Conservation (phyloP, 2,113 vertebrate genomes). For the Python bivittatus region DNA sequence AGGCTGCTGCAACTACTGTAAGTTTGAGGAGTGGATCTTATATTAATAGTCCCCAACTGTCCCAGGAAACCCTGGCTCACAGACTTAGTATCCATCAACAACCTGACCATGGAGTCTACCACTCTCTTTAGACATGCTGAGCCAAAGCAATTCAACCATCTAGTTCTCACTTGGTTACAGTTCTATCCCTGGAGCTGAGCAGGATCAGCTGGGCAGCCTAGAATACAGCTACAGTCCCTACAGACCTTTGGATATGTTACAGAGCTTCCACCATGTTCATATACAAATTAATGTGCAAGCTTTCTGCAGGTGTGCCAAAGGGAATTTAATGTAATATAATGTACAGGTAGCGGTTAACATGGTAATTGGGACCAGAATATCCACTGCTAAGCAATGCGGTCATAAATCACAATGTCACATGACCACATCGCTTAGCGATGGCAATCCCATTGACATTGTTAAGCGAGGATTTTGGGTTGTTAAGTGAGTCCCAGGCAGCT, state of each 20-base stretch:
- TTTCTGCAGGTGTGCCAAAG: background rate
- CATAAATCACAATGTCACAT: background rate
- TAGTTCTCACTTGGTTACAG: background rate
- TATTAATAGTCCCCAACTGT: background rate
- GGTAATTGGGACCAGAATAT: background rate
- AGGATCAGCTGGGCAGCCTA: background rate
- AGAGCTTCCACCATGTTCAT: background rate
- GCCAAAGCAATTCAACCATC: background rate
- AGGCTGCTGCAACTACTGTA: background rate
- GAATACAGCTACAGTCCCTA: background rate
- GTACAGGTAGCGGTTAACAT: background rate
- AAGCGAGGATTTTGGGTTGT: background rate
- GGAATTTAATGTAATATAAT: background rate
- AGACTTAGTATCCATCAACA: background rate
- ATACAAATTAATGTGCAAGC: background rate
- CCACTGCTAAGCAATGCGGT: background rate
- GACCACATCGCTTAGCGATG: background rate
- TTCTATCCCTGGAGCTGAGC: background rate
- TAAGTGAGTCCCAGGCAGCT: background rate
- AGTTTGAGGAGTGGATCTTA: background rate
- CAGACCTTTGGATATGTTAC: background rate
- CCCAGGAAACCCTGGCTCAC: background rate
- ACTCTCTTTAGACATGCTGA: background rate
- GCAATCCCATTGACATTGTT: background rate
- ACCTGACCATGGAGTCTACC: background rate